phyloP scores from a whole-genome alignment of 2,797 vertebrate species.

The Florisuga fusca region DNA sequence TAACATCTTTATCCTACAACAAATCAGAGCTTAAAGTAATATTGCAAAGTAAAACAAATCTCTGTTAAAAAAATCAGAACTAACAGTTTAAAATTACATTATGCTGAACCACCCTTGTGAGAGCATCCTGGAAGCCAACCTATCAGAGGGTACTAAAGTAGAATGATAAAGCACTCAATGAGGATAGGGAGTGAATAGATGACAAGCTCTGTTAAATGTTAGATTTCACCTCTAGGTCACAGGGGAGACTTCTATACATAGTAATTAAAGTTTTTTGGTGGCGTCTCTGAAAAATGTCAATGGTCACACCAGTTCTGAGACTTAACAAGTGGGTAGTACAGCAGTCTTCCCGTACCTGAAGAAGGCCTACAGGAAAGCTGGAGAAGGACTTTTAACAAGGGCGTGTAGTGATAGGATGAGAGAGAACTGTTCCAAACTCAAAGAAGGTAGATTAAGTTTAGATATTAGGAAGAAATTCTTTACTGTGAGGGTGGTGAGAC shows the following conservation, averaged over 20 bases:
- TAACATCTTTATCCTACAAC: constrained; percentile 54
- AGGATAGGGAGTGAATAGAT: background rate
- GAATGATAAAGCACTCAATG: accelerated
- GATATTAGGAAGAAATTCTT: no score
- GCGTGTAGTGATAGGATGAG: no score
- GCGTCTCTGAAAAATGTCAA: background rate
- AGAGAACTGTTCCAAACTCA: no score
- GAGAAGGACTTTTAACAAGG: no score
- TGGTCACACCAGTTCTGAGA: background rate
- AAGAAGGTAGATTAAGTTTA: no score
- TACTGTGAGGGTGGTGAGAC: no score
- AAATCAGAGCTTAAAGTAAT: constrained; percentile 46
- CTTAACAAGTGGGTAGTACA: background rate
- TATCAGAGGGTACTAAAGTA: background rate
- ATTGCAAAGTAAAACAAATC: constrained; percentile 54
- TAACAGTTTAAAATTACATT: background rate
- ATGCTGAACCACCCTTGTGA: background rate
- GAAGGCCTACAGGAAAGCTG: no score
- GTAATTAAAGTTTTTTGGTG: background rate
- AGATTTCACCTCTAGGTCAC: constrained; percentile 1
- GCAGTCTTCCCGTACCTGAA: no score
- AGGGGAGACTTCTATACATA: background rate
- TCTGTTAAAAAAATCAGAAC: constrained; percentile 39
- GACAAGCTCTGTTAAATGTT: background rate
- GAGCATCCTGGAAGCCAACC: background rate